Evolutionary conservation across 2,797 vertebrate genomes (phyloP).

Genomic region (Lophius americanus): DNA sequence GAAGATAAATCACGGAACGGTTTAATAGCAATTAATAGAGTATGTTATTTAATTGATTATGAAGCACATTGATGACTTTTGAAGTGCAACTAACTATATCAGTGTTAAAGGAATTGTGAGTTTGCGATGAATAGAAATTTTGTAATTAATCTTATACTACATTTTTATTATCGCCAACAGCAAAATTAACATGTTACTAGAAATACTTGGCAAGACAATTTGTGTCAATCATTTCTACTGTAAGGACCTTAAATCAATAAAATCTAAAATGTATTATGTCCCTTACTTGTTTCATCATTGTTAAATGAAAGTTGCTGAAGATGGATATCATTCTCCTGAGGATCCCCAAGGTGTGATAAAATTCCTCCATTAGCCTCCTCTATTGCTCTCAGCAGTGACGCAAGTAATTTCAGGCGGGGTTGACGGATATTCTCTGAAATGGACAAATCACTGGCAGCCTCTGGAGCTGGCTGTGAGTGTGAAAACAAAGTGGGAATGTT

Average conservation of each 20-base stretch:
- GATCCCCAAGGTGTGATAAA: slow-evolving; percentile 39
- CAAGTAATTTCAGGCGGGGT: slow-evolving; percentile 64
- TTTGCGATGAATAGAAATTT: neutral
- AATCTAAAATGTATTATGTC: too few species aligned
- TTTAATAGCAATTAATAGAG: neutral
- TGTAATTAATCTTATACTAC: neutral
- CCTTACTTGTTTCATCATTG: slow-evolving; percentile 24
- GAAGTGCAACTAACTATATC: neutral
- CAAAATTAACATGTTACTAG: too few species aligned
- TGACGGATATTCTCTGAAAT: slow-evolving; percentile 30
- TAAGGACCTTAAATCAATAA: neutral
- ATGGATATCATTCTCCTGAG: neutral
- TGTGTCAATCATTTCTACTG: too few species aligned
- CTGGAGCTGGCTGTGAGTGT: slow-evolving; percentile 24
- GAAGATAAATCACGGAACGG: neutral
- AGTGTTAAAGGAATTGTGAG: neutral
- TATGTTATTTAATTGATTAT: neutral
- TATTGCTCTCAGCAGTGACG: slow-evolving; percentile 67
- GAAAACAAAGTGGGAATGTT: neutral
- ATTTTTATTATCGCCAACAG: too few species aligned
- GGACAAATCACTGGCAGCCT: neutral
- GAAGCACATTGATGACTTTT: neutral
- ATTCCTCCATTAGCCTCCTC: slow-evolving; percentile 60
- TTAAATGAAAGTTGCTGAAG: neutral
- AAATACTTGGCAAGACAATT: too few species aligned